Evolutionary conservation across 2,113 vertebrate genomes (phyloP).

Genomic region (Percopsis transmontana): DNA sequence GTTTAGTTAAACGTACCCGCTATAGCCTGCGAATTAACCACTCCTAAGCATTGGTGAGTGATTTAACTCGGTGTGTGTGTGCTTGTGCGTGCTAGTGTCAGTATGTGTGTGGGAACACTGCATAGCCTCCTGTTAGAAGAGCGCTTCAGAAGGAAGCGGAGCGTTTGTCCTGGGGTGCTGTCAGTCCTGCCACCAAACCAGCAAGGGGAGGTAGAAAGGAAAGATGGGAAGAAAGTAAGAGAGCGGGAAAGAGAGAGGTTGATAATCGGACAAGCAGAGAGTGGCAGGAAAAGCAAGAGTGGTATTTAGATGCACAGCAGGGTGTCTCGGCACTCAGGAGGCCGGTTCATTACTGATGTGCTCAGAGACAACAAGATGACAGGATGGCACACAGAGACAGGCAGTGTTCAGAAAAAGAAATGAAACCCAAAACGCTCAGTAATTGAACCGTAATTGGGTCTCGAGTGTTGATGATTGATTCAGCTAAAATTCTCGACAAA

Average conservation of each 20-base stretch:
- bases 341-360: slow-evolving; percentile 6
- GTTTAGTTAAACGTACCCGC: too few species aligned
- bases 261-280: slow-evolving; percentile 12
- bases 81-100: background rate
- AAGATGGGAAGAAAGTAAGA: slow-evolving; percentile 1
- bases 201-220: slow-evolving; percentile 4
- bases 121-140: slow-evolving; percentile 47
- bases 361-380: slow-evolving; percentile 37
- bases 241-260: background rate
- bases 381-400: slow-evolving; percentile 13
- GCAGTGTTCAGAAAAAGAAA: slow-evolving; percentile 4
- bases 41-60: background rate
- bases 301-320: slow-evolving; percentile 23
- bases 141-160: slow-evolving; percentile 40
- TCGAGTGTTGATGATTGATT: too few species aligned
- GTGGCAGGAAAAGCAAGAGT: slow-evolving; percentile 16
- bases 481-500: too few species aligned
- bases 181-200: slow-evolving; percentile 44
- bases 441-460: too few species aligned
- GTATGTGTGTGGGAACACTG: slow-evolving; percentile 28
- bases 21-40: background rate
- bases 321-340: slow-evolving; percentile 32
- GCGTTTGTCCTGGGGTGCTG: slow-evolving; percentile 44
- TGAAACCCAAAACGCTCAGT: too few species aligned
- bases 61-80: slow-evolving; percentile 15